Conservation (phyloP, 2,797 vertebrate genomes). For the Pseudomugil gertrudae region DNA sequence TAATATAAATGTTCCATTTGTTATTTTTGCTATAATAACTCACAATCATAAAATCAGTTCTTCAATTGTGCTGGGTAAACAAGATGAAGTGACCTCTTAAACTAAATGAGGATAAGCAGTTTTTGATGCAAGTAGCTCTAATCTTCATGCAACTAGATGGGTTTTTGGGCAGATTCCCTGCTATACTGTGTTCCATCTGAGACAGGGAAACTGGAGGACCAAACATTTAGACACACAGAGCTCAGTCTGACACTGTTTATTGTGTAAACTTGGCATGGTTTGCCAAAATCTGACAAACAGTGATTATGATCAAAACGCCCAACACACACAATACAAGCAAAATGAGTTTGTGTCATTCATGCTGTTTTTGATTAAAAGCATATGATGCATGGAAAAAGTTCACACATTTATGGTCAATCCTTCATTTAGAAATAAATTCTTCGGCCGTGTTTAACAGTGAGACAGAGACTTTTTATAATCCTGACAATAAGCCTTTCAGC, state of each 20-base stretch:
- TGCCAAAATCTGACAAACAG: conserved; percentile 38
- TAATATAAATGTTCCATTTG: neutral
- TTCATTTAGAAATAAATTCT: conserved; percentile 58
- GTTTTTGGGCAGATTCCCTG: conserved; percentile 12
- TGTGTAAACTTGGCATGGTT: conserved; percentile 45
- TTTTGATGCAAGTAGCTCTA: neutral
- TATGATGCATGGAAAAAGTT: conserved; percentile 15
- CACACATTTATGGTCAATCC: conserved; percentile 23
- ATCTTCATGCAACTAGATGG: neutral
- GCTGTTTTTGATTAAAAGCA: conserved; percentile 44
- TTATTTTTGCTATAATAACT: conserved; percentile 23
- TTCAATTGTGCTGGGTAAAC: conserved; percentile 10
- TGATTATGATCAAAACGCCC: conserved; percentile 25
- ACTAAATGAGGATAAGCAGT: conserved; percentile 2
- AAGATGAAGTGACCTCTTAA: conserved; percentile 24
- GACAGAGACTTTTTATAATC: conserved; percentile 74
- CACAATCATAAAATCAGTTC: conserved; percentile 9
- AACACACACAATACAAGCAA: conserved; percentile 30
- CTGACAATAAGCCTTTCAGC: conserved; percentile 72
- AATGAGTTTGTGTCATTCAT: conserved; percentile 42
- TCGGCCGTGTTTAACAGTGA: conserved; percentile 61
- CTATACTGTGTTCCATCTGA: conserved; percentile 33
- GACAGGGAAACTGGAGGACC: conserved; percentile 19
- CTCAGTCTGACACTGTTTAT: conserved; percentile 45
- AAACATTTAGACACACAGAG: conserved; percentile 24